phyloP scores from a whole-genome alignment of 2,888 invertebrate genomes.

The Drosophila prolongata region DNA sequence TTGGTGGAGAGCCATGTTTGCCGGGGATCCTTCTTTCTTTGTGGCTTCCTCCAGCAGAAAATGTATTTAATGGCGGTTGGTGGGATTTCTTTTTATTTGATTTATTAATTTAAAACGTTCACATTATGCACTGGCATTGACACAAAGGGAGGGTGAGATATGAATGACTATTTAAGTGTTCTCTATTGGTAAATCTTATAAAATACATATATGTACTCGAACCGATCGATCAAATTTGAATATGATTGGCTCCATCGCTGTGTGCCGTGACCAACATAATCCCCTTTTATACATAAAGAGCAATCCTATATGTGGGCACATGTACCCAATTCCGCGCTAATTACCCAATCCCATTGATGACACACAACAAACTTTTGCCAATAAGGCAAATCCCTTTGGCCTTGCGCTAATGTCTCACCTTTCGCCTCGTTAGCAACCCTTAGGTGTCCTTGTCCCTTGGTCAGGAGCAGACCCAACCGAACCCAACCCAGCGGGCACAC shows the following conservation, averaged over 20 bases:
- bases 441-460: not conserved
- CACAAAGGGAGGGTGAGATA: too few species aligned
- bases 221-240: not conserved
- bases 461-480: not conserved
- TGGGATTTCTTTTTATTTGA: too few species aligned
- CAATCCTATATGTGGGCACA: too few species aligned
- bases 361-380: slow-evolving; percentile 24
- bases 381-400: slow-evolving; percentile 21
- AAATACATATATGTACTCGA: not conserved
- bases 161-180: too few species aligned
- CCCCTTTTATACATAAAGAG: not conserved
- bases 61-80: too few species aligned
- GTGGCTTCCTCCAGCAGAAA: too few species aligned
- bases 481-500: not conserved
- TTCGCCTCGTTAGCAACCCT: slow-evolving; percentile 15
- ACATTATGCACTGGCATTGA: too few species aligned
- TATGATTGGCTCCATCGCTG: not conserved
- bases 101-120: too few species aligned
- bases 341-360: slow-evolving; percentile 38
- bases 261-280: not conserved
- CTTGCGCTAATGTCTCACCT: slow-evolving; percentile 28
- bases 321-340: slow-evolving; percentile 6
- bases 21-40: too few species aligned
- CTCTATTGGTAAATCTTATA: too few species aligned
- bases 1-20: not conserved